These are phyloP conservation scores for Cephalopterus ornatus DNA, from an alignment of 2,113 vertebrate genomes.

Conservation along the genomic window DNA sequence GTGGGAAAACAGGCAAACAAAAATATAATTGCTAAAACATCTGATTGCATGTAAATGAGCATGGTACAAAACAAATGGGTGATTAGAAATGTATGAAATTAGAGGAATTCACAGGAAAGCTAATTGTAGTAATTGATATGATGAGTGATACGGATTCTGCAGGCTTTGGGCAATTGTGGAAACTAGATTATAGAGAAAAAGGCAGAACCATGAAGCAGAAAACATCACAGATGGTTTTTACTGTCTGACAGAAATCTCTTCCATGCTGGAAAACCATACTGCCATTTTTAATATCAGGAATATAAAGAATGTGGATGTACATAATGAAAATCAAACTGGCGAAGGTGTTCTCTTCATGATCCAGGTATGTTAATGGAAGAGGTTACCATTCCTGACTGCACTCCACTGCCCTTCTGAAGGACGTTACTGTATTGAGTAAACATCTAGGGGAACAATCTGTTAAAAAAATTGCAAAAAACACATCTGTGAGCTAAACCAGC, in stretches of 20 bases:
- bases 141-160: background rate
- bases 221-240: background rate
- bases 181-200: background rate
- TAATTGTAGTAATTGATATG: background rate
- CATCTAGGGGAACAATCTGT: background rate
- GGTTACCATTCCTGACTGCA: background rate
- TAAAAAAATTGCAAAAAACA: background rate
- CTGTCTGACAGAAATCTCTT: background rate
- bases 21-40: background rate
- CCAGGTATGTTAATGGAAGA: background rate
- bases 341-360: background rate
- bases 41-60: background rate
- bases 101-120: background rate
- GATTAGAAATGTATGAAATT: background rate
- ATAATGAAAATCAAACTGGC: background rate
- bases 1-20: background rate
- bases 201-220: background rate
- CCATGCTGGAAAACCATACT: background rate
- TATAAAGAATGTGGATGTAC: background rate
- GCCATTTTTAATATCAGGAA: background rate
- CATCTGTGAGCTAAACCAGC: background rate
- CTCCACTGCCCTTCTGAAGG: background rate
- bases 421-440: rapidly evolving
- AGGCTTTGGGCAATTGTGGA: background rate
- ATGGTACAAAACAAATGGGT: background rate